Base-by-base conservation (phyloP, 2,888 invertebrate genomes). In the Drosophila hamatofila region DNA sequence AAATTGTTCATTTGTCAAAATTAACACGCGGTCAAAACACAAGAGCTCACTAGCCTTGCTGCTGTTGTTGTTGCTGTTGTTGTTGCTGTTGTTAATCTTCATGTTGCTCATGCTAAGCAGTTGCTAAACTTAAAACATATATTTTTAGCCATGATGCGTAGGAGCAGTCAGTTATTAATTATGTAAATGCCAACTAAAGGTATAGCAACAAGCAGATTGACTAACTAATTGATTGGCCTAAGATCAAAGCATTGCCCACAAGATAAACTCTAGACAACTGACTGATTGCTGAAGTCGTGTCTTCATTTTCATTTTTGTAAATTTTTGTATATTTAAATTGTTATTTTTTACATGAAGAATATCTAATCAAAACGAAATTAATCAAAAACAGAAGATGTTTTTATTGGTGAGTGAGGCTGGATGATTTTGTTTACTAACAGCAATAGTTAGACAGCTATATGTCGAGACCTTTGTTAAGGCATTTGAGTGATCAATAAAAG, bases 1-100 rank as follows among this genome's bases (percentile, higher is more conserved):
- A 75, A 88, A 84, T 72, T 72, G 79, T 81, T 88, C 90, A 85
- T 89, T 89, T 85, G 88, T 85, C 88, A 85, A 85, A 85, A 90
- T 84, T 84, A 85, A 89, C 90, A 88, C 88, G 69, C 61, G 18
- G 65, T 78, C 63, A 72, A 59, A 41, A 59, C 64, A 60, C 62
- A 66, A 79, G 21, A 66, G 74, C 57, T 14, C 12, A 7, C 18
- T 8, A 16, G 0, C n/a, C n/a, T n/a, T n/a, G n/a, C n/a, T 1
- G 23, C 2, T 25, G 8, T 25, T 56, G 56, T 30, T 52, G 12
- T 30, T 23, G 27, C n/a, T 41, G 42, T 7, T 42, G 44, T 16
- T 44, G 44, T 12, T 70, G 39, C 18, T 75, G 62, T 56, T 64
- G 56, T 35, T 37, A 56, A 80, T 65, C 35, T 25, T 44, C 41